Conservation (phyloP, 2,797 vertebrate genomes). For the Thripadectes ignobilis region DNA sequence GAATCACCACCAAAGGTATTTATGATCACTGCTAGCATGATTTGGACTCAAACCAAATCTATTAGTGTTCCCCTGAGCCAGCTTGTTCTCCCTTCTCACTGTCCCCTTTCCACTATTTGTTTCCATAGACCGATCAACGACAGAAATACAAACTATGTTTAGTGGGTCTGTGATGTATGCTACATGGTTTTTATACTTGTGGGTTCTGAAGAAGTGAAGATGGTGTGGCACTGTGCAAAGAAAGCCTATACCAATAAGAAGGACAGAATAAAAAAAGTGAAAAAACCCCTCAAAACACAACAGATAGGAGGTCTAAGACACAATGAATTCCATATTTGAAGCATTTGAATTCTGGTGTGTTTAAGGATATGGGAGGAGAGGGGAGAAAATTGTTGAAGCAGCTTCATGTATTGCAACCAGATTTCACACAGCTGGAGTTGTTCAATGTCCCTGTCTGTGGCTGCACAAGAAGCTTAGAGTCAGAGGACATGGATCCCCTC, state of each 20-base stretch:
- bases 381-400: not conserved
- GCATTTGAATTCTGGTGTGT: not conserved
- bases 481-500: not conserved
- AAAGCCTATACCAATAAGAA: not conserved
- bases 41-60: not conserved
- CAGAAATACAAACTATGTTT: not conserved
- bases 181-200: not conserved
- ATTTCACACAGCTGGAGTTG: not conserved
- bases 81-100: not conserved
- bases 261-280: not conserved
- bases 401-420: not conserved
- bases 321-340: not conserved
- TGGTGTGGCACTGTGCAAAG: not conserved
- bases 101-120: accelerated
- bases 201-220: not conserved
- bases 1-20: not conserved
- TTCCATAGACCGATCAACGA: not conserved
- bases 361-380: not conserved
- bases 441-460: not conserved
- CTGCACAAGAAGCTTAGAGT: not conserved
- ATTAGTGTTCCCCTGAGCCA: not conserved
- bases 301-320: not conserved
- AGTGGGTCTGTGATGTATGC: not conserved
- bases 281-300: not conserved
- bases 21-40: not conserved